Evolutionary conservation across 2,797 vertebrate genomes (phyloP), one percentile per base, ranked within the genome.

Genomic region (Oreortyx pictus): DNA sequence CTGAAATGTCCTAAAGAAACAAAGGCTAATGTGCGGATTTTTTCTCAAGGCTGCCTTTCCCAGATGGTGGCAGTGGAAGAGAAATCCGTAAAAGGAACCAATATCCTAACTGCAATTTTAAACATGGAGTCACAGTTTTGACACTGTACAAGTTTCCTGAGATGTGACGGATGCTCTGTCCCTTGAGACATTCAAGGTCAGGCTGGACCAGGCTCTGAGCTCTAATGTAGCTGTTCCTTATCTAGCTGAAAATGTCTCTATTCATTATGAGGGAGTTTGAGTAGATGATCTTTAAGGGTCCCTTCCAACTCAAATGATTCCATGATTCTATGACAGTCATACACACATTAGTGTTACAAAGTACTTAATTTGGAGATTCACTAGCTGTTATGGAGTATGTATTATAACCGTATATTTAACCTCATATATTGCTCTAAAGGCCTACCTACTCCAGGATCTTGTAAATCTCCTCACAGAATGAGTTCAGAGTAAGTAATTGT

Each of bases 1-100:
- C 33, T 46, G 27, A 93, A 86, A 94, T 80, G 65, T 90, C 78
- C 81, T 92, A 57, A 88, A 94, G 92, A 94, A 91, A 84, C 20
- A 72, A 90, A 88, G 33, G 11, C 57, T 90, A 79, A 82, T 52
- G 44, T 76, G 67, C 4, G 86, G 80, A 52, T 11, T 14, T 57
- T 62, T 82, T 88, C 92, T 33, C 31, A 60, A 62, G 60, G 22
- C 24, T 76, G 47, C 7, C 8, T 79, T 88, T 86, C n/a, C 4
- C 1, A 84, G 75, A 37, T 66, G 13, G 3, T 89, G 41, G 7
- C 16, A 74, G 15, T 25, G 7, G 5, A 93, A 90, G n/a, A 31
- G 14, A 88, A 89, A 89, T 72, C 59, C 33, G 35, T 62, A 67
- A 74, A 93, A 93, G 64, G 7, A 14, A 59, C 37, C 33, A 35